Base-by-base conservation (phyloP, 1,140 invertebrate species). In the Gonioctena quinquepunctata region DNA sequence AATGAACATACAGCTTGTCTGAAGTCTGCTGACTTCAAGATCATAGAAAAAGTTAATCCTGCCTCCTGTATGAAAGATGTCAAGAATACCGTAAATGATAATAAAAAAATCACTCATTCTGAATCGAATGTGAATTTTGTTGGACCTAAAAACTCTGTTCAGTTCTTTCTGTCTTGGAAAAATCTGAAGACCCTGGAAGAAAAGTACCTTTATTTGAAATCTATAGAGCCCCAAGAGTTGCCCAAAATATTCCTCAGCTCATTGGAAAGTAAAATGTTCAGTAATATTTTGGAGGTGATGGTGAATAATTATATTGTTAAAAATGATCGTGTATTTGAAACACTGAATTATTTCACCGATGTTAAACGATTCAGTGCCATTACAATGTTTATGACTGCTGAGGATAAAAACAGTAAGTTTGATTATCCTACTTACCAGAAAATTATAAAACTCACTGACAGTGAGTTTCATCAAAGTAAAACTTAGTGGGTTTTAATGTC, bases 331-430 rank as follows among this genome's bases (percentile, higher is more conserved):
- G 49, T 76, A 27, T 79, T 72, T 65, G 61, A 74, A 11, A 77
- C 70, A 73, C 67, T 81, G 26, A 27, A 59, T 16, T 26, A 65
- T 50, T 67, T 81, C 6, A 69, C 75, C 1, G 23, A 77, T 70
- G 77, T 81, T 1, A 76, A 74, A 54, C 66, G 80, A 23, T 81
- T 81, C 68, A 69, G 71, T 22, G 70, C 77, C 60, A 66, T 81
- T 1, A 61, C 66, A 2, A 78, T 81, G 74, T 80, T 81, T 70
- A 70, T 81, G 74, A 64, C 68, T 16, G 48, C 63, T 7, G 71
- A 27, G 50, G 79, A 81, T 75, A 81, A 78, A 72, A 75, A 77
- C 23, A 66, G 80, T 80, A 73, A 79, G 77, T 74, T 54, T 54
- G 22, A 54, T 54, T 54, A 18, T n/a, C 61, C 6, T 68, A 16